These are phyloP conservation scores for Hycleus phaleratus DNA, from an alignment of 1,140 invertebrate species.

Conservation along the genomic window DNA sequence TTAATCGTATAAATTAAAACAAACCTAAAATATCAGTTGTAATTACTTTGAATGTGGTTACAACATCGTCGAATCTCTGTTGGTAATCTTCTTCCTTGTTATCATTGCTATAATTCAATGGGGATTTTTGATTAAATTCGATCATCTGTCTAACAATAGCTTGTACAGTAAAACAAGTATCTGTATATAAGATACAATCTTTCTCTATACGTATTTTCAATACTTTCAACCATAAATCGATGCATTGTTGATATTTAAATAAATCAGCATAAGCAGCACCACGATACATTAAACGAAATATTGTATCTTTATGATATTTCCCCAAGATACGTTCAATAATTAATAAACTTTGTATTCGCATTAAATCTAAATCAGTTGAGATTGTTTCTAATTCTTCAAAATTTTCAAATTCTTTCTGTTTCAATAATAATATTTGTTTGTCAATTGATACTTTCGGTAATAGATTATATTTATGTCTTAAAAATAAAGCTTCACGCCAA, in stretches of 20 bases:
- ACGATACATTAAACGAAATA: conserved; percentile 56
- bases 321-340: conserved; percentile 78
- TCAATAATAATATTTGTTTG: conserved; percentile 54
- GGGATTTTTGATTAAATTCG: conserved; percentile 61
- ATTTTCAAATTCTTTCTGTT: conserved; percentile 58
- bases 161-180: conserved; percentile 77
- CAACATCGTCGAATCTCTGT: conserved; percentile 64
- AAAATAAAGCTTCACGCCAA: conserved; percentile 59
- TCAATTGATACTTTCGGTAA: conserved; percentile 51
- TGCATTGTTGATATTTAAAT: conserved; percentile 73
- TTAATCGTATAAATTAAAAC: background rate
- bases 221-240: conserved; percentile 76
- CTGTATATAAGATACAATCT: conserved; percentile 55
- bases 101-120: conserved; percentile 33
- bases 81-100: conserved; percentile 42
- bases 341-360: conserved; percentile 74
- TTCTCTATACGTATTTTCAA: conserved; percentile 70
- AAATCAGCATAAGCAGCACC: conserved; percentile 84
- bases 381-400: conserved; percentile 63
- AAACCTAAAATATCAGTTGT: conserved; percentile 47
- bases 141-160: conserved; percentile 69
- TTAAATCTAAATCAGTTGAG: conserved; percentile 66
- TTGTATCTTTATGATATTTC: conserved; percentile 71
- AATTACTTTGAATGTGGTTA: conserved; percentile 60
- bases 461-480: conserved; percentile 43